Base-by-base conservation (phyloP, 1,140 invertebrate genomes). In the Cyphomyrmex costatus region DNA sequence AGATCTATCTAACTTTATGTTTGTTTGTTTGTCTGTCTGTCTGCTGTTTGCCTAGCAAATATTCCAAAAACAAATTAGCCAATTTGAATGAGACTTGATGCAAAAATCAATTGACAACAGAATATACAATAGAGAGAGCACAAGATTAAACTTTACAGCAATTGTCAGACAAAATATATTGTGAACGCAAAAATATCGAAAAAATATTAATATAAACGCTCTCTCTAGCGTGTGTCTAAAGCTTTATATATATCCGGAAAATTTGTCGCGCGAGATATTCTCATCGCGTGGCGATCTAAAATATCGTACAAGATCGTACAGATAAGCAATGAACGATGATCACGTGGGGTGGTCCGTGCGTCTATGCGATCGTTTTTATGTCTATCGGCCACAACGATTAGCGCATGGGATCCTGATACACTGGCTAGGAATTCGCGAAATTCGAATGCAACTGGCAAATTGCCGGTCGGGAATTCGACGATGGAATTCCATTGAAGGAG, bases 371-470 rank as follows among this genome's bases (percentile, higher is more conserved):
- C 30, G 88, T 94, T 94, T 94, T 94, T 94, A 66, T 56, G 36
- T 19, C 63, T 83, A 86, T 93, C 91, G 85, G 88, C 87, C 91
- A 91, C 88, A 77, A 89, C 89, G 91, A 90, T 93, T 93, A 92
- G 80, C 85, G 88, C 88, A 84, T 77, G 63, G 66, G 66, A n/a
- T 30, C 16, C 88, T 86, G 87, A 93, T 92, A 93, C 92, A 93
- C 91, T 84, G 92, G 90, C 93, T 94, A 94, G 93, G 92, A 94
- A 94, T 94, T 93, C 93, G 88, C 91, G 92, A 94, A 94, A 94
- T 93, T 90, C 91, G 90, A 94, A 94, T 87, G 91, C 93, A 94
- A 94, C 93, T 94, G 93, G 93, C 93, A 94, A 94, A 94, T 94
- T 93, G 91, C 78, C 68, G 84, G 53, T 3, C 66, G 84, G 71